These are phyloP conservation scores for Pristis pectinata DNA, from an alignment of 2,797 vertebrate species.

Conservation along the genomic window DNA sequence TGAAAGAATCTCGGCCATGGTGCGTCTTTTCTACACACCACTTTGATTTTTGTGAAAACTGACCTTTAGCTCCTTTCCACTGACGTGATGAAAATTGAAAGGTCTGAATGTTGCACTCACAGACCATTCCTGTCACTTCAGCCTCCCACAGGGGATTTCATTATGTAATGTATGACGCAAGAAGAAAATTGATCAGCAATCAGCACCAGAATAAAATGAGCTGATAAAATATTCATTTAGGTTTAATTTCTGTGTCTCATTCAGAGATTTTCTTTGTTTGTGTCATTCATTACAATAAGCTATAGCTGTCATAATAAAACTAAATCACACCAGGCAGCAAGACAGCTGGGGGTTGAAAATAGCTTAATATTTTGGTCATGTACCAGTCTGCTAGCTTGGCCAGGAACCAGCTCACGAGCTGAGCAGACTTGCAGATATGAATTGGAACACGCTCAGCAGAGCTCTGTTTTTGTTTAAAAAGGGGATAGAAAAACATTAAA, in stretches of 20 bases:
- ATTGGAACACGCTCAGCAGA: constrained; percentile 2
- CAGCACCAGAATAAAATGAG: not conserved
- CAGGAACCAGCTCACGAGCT: not conserved
- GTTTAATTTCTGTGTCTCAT: constrained; percentile 18
- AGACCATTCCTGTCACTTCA: not conserved
- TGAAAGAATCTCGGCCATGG: not conserved
- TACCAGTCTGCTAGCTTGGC: constrained; percentile 25
- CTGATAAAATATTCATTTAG: constrained; percentile 13
- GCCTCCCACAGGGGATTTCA: not conserved
- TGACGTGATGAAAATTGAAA: constrained; percentile 9
- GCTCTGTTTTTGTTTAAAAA: not conserved
- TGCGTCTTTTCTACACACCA: not conserved
- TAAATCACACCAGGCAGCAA: constrained; percentile 7
- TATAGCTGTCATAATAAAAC: constrained; percentile 19
- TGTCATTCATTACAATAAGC: constrained; percentile 16
- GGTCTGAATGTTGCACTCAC: not conserved
- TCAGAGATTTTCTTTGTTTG: not conserved
- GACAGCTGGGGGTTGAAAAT: constrained; percentile 30
- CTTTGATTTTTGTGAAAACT: not conserved
- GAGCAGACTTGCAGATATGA: not conserved
- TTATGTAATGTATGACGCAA: not conserved
- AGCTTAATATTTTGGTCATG: constrained; percentile 36
- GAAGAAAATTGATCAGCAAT: not conserved
- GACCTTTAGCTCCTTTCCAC: not conserved
- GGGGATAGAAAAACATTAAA: not conserved